Evolutionary conservation across 2,797 vertebrate species (phyloP).

Genomic region (Sarcoramphus papa): DNA sequence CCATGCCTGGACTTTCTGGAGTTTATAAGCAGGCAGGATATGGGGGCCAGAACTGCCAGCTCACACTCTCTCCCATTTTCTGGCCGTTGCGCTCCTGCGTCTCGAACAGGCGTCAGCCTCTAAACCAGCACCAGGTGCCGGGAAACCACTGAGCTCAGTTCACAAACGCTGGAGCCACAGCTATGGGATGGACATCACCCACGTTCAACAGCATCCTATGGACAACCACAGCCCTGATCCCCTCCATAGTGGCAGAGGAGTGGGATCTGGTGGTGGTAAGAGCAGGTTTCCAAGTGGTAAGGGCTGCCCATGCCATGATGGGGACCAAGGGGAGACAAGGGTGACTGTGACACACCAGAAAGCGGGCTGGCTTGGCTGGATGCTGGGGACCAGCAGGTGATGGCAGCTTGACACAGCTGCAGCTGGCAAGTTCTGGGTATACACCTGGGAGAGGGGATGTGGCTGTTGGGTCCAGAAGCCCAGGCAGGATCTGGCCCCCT

Average conservation of each 20-base stretch:
- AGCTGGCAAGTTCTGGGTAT: not conserved
- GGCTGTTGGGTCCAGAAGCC: not conserved
- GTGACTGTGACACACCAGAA: not conserved
- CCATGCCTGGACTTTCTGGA: not conserved
- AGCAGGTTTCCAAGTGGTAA: not conserved
- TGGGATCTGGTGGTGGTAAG: not conserved
- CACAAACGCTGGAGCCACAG: not conserved
- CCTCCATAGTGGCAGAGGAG: not conserved
- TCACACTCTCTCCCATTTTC: not conserved
- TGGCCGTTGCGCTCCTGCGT: not conserved
- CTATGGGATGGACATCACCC: not conserved
- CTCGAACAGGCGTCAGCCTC: not conserved
- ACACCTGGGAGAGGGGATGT: not conserved
- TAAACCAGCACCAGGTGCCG: not conserved
- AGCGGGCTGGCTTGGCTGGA: not conserved
- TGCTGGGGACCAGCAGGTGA: not conserved
- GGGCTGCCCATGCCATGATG: not conserved
- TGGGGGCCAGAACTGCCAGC: rapidly evolving
- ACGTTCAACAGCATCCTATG: not conserved
- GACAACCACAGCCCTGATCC: not conserved
- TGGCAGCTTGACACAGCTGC: not conserved
- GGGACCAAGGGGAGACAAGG: not conserved
- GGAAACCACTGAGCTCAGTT: not conserved
- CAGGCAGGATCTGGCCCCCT: not conserved
- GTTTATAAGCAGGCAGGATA: not conserved